Percentiles rank a stretch among this genome's conserved stretches.
Conservation (phyloP, 2,797 vertebrate genomes). For the Argentina silus region DNA sequence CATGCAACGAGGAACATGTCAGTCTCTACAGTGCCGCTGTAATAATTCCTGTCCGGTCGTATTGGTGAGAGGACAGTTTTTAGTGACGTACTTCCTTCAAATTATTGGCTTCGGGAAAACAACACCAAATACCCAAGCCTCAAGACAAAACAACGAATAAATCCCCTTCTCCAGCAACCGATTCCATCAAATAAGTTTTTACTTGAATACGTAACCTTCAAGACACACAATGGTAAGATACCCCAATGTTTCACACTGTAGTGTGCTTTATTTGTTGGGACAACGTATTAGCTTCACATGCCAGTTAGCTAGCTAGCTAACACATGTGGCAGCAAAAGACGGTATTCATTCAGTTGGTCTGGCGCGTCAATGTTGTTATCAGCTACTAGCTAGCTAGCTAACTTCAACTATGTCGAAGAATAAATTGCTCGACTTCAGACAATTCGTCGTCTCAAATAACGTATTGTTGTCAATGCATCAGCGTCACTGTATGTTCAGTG, state of each 20-base stretch:
- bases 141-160: conserved; percentile 35
- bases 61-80: neutral
- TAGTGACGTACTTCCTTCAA: conserved; percentile 70
- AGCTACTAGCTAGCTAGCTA: too few relatives aligned
- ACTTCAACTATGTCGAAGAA: neutral
- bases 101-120: conserved; percentile 63
- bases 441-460: too few relatives aligned
- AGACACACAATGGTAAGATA: conserved; percentile 74
- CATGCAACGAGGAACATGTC: neutral
- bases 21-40: neutral
- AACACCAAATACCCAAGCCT: conserved; percentile 70
- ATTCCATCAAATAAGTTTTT: neutral
- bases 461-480: too few relatives aligned
- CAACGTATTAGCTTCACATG: conserved; percentile 32
- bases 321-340: conserved; percentile 8
- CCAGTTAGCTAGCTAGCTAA: conserved; percentile 24
- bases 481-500: too few relatives aligned
- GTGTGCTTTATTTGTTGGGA: neutral
- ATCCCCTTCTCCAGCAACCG: neutral
- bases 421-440: neutral
- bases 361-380: neutral
- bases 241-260: accelerated
- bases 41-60: neutral
- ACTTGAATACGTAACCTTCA: conserved; percentile 19
- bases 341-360: neutral